These are phyloP conservation scores for Agelas oroides DNA, from an alignment of 37 sponge, comb jelly and placozoan species.

Conservation along the genomic window DNA sequence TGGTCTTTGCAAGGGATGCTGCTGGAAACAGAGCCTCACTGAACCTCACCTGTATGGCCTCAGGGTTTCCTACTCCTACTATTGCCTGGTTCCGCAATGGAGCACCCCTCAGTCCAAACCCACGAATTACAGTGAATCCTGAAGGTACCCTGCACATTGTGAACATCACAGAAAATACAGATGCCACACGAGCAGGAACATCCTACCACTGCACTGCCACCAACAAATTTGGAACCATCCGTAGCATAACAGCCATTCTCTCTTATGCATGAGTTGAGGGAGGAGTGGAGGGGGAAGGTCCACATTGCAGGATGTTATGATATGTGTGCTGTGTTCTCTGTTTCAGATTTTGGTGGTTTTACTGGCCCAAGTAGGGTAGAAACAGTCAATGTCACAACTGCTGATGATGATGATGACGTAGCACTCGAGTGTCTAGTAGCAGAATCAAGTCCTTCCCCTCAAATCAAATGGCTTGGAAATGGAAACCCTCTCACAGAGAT, in stretches of 20 bases:
- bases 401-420: background rate
- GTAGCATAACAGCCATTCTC: slow-evolving; percentile 40
- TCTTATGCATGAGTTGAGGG: slow-evolving; percentile 29
- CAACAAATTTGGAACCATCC: too few species aligned
- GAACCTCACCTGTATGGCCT: slow-evolving; percentile 30
- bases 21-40: slow-evolving; percentile 6
- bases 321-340: background rate
- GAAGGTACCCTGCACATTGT: background rate
- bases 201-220: slow-evolving; percentile 56
- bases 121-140: background rate
- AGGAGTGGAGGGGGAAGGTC: background rate
- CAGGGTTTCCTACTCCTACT: slow-evolving; percentile 50
- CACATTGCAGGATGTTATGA: background rate
- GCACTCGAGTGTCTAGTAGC: too few species aligned
- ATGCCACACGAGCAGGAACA: slow-evolving; percentile 48
- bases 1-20: slow-evolving; percentile 11
- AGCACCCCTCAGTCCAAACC: too few species aligned
- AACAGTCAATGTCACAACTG: background rate
- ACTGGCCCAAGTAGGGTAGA: too few species aligned
- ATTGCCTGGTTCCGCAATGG: slow-evolving; percentile 43
- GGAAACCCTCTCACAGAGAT: background rate
- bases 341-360: too few species aligned
- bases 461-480: slow-evolving; percentile 10
- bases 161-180: slow-evolving; percentile 24
- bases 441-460: slow-evolving; percentile 15